Evolutionary conservation across 2,888 invertebrate species (phyloP), one percentile per base, ranked within the genome.

Genomic region (Trachelus troglodyta): DNA sequence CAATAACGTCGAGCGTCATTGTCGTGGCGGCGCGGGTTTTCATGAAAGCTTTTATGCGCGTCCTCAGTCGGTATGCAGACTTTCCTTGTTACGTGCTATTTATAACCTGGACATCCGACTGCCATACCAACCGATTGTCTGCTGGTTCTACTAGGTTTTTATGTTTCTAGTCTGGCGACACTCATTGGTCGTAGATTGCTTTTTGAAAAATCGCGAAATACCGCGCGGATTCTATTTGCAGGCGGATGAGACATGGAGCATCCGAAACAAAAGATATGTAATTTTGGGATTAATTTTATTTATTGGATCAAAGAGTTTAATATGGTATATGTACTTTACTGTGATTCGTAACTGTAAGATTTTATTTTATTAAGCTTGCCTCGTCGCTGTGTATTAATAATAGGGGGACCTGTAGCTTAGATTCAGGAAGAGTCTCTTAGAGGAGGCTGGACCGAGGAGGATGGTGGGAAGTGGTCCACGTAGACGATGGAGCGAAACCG

Each of bases 1-100:
- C 56, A 56, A 23, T 56, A 23, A 56, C 23, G 23, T 56, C 9
- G 15, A 56, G 56, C 40, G 40, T 56, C 9, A 23, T 56, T 23
- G 15, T 56, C 56, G 23, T 56, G 23, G 56, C 15, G 56, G 9
- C 23, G 9, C 23, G 56, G 15, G 9, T 56, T 23, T 1, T 56
- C 56, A 23, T 9, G 9, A 9, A 56, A 56, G 56, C 56, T 15
- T 56, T 56, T 56, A 23, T 56, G 23, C 23, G 56, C 15, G 23
- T 56, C 1, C 23, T 56, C 56, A 23, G 56, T 56, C 56, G 56
- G 56, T 56, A 56, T 56, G 56, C 56, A 56, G 56, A 56, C 56
- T 56, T 71, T 31, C 33, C 71, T 71, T 31, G 31, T 71, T 71
- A 71, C 71, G 71, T 3, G 71, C 56, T 56, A 71, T 71, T 71